Evolutionary conservation across 1,140 invertebrate genomes (phyloP).

Genomic region (Linepithema humile): DNA sequence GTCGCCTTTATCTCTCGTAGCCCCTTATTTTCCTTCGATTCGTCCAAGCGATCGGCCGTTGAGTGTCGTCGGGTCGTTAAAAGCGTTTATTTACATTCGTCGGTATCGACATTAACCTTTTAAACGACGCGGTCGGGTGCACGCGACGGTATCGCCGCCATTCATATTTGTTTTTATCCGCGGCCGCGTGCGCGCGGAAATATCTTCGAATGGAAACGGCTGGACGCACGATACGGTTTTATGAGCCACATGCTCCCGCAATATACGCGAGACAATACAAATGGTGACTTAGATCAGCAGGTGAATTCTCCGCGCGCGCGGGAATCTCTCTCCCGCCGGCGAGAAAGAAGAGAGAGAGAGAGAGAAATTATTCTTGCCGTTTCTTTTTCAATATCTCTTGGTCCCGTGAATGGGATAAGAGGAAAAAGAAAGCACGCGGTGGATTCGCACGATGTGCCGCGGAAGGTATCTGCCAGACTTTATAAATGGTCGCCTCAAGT

Average conservation of each 20-base stretch:
- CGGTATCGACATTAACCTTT: slow-evolving; percentile 56
- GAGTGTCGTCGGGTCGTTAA: slow-evolving; percentile 20
- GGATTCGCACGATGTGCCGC: slow-evolving; percentile 28
- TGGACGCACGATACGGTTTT: slow-evolving; percentile 51
- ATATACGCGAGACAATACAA: slow-evolving; percentile 44
- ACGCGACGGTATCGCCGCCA: slow-evolving; percentile 25
- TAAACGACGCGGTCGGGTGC: slow-evolving; percentile 42
- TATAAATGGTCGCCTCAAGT: slow-evolving; percentile 37
- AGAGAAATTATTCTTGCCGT: slow-evolving; percentile 26
- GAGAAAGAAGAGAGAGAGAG: slow-evolving; percentile 11
- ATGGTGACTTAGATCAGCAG: slow-evolving; percentile 48
- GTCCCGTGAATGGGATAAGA: slow-evolving; percentile 39
- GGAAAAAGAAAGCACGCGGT: slow-evolving; percentile 18
- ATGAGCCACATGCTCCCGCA: slow-evolving; percentile 48
- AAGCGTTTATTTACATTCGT: slow-evolving; percentile 45
- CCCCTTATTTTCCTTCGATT: background rate
- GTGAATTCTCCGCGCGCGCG: slow-evolving; percentile 10
- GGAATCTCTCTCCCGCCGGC: background rate
- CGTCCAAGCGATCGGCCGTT: background rate
- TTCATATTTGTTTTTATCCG: slow-evolving; percentile 58
- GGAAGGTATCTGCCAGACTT: slow-evolving; percentile 16
- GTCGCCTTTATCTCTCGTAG: background rate
- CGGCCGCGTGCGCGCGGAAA: slow-evolving; percentile 33
- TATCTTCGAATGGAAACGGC: slow-evolving; percentile 46
- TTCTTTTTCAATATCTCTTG: slow-evolving; percentile 53